Percentiles rank a stretch among this genome's conserved stretches.
Evolutionary conservation across 2,888 invertebrate genomes (phyloP).

Genomic region (Electrophaes corylata): DNA sequence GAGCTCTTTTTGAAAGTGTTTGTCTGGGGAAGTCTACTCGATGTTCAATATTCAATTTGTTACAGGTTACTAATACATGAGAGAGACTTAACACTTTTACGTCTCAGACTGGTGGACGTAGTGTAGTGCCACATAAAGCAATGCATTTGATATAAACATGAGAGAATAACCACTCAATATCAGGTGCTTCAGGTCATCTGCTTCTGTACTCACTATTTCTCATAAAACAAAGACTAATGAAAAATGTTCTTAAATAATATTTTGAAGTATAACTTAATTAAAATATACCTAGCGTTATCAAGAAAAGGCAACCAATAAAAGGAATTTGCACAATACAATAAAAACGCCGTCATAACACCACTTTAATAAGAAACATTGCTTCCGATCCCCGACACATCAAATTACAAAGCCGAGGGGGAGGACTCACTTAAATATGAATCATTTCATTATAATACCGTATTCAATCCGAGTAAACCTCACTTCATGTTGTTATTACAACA

Average conservation of each 20-base stretch:
- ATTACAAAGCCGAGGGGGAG: constrained; percentile 75
- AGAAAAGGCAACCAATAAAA: constrained; percentile 35
- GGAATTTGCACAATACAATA: constrained; percentile 57
- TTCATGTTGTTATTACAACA: constrained; percentile 80
- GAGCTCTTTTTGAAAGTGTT: too few species aligned
- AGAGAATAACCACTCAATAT: background rate
- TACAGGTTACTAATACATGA: too few species aligned
- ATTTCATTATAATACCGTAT: constrained; percentile 84
- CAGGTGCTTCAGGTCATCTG: too few species aligned
- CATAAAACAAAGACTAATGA: too few species aligned
- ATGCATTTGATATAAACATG: background rate
- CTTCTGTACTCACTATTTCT: too few species aligned
- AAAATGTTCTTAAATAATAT: background rate
- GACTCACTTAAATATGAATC: constrained; percentile 85
- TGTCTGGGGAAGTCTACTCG: too few species aligned
- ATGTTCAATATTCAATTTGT: too few species aligned
- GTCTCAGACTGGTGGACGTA: too few species aligned
- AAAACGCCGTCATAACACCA: constrained; percentile 75
- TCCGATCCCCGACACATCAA: constrained; percentile 77
- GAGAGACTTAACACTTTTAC: too few species aligned
- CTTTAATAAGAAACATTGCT: constrained; percentile 83
- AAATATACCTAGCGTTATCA: background rate
- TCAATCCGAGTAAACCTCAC: constrained; percentile 83
- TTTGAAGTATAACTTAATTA: background rate
- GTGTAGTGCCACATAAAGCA: background rate